Conservation (phyloP, 2,113 vertebrate species). For the Micromys minutus region DNA sequence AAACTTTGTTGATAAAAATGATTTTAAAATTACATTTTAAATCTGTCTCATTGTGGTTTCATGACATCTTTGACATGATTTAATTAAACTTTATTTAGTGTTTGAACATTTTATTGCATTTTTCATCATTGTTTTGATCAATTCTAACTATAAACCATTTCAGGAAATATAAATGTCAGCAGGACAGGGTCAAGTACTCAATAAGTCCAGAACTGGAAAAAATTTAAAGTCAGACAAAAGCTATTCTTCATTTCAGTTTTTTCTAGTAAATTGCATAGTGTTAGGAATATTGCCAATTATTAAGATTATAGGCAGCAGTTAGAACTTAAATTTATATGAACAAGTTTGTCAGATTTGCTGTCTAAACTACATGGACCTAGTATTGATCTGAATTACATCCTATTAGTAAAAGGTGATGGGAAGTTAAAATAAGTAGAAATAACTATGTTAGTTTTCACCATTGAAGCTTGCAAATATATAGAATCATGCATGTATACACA, state of each 20-base stretch:
- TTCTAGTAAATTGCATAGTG: not conserved
- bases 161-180: not conserved
- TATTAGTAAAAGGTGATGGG: not conserved
- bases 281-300: conserved; percentile 17
- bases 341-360: not conserved
- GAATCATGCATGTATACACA: not conserved
- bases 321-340: conserved; percentile 7
- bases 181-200: not conserved
- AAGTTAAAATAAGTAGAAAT: not conserved
- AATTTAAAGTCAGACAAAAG: not conserved
- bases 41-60: not conserved
- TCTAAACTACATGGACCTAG: not conserved
- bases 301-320: not conserved
- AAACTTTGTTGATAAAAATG: not conserved
- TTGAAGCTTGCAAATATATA: not conserved
- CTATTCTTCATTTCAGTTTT: not conserved
- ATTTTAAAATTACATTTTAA: conserved; percentile 37
- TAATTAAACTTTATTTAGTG: conserved; percentile 55
- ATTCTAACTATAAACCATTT: not conserved
- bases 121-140: not conserved
- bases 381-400: not conserved
- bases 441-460: not conserved
- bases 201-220: conserved; percentile 9
- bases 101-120: not conserved
- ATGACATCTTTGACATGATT: not conserved